Evolutionary conservation across 2,113 vertebrate species (phyloP).

Genomic region (Heterotis niloticus): DNA sequence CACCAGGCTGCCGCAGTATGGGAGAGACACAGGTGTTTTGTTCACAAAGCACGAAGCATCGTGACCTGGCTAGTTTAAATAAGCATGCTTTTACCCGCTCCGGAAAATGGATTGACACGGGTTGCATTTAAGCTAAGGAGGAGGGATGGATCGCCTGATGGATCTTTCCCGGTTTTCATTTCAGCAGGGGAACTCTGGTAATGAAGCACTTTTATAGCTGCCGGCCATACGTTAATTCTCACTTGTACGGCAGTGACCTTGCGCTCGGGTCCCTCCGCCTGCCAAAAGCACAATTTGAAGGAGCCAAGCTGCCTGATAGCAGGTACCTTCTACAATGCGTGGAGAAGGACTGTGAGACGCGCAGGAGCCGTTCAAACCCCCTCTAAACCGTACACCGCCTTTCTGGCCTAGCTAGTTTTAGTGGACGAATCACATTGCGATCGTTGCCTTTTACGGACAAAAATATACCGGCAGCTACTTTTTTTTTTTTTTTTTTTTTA

Average conservation of each 20-base stretch:
- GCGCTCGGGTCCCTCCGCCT: not conserved
- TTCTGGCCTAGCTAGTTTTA: not conserved
- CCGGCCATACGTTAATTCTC: slow-evolving; percentile 8
- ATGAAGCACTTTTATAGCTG: not conserved
- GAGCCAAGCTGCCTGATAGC: not conserved
- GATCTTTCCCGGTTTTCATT: slow-evolving; percentile 9
- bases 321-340: not conserved
- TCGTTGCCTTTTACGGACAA: no score
- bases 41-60: slow-evolving; percentile 11
- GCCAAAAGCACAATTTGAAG: not conserved
- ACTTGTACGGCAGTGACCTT: slow-evolving; percentile 4
- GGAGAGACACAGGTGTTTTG: slow-evolving; percentile 5
- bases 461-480: no score
- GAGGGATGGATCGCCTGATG: not conserved
- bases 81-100: not conserved
- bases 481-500: no score
- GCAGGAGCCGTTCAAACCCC: no score
- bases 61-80: slow-evolving; percentile 16
- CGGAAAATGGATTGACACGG: slow-evolving; percentile 13
- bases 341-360: not conserved
- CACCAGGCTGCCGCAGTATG: not conserved
- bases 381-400: not conserved
- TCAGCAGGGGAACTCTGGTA: not conserved
- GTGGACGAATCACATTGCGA: no score
- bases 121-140: not conserved